Evolutionary conservation across 2,113 vertebrate species (phyloP).

Genomic region (human (Homo sapiens)): GRCh38 chr13:82410001-82410500

Average conservation of each 20-base stretch:
- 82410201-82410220: background rate
- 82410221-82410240: background rate
- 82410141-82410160: background rate
- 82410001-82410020: background rate
- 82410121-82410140: background rate
- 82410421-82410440: background rate
- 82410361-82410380: background rate
- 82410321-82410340: background rate
- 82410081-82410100: background rate
- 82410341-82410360: background rate
- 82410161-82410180: background rate
- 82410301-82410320: background rate
- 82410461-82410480: background rate
- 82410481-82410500: background rate
- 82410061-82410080: background rate
- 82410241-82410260: background rate
- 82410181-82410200: background rate
- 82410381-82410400: background rate
- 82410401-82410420: background rate
- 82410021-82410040: conserved; percentile 11
- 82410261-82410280: background rate
- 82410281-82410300: background rate
- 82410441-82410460: background rate
- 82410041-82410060: background rate
- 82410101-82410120: background rate